Conservation (phyloP, 2,797 vertebrate genomes). For the Kryptopterus vitreolus region DNA sequence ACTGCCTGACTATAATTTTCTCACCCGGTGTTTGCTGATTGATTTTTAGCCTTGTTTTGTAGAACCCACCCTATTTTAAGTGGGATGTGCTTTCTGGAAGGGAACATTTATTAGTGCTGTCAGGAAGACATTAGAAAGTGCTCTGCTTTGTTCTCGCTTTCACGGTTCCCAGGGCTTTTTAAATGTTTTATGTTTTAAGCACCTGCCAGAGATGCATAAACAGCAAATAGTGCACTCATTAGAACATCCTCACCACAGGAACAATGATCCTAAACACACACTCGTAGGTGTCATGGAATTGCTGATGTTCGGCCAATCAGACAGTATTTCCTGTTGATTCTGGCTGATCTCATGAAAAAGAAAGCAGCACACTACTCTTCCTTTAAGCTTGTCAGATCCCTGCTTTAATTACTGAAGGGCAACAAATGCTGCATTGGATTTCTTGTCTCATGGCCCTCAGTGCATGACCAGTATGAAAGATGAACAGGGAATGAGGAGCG, state of each 20-base stretch:
- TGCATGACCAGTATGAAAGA: slow-evolving; percentile 21
- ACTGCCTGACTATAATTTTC: not conserved
- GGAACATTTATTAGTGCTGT: slow-evolving; percentile 31
- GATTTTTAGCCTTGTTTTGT: slow-evolving; percentile 12
- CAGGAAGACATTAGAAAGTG: slow-evolving; percentile 34
- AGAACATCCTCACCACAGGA: slow-evolving; percentile 15
- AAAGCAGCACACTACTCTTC: not conserved
- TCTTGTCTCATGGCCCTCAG: slow-evolving; percentile 1
- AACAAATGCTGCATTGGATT: slow-evolving; percentile 25
- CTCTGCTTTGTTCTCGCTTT: slow-evolving; percentile 28
- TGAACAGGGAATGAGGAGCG: slow-evolving; percentile 9
- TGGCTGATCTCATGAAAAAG: not conserved
- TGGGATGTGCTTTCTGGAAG: slow-evolving; percentile 15
- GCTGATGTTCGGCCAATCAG: not conserved
- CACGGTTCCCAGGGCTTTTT: slow-evolving; percentile 8
- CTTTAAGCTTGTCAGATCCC: slow-evolving; percentile 12
- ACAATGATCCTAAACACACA: slow-evolving; percentile 15
- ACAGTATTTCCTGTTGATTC: slow-evolving; percentile 17
- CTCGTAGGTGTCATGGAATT: not conserved
- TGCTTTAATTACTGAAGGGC: slow-evolving; percentile 14
- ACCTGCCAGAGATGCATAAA: slow-evolving; percentile 26
- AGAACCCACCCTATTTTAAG: slow-evolving; percentile 31
- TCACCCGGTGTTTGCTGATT: not conserved
- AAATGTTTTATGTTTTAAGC: slow-evolving; percentile 28
- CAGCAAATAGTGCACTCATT: slow-evolving; percentile 36